Conservation (phyloP, 2,797 vertebrate species). For the Rhincodon typus region DNA sequence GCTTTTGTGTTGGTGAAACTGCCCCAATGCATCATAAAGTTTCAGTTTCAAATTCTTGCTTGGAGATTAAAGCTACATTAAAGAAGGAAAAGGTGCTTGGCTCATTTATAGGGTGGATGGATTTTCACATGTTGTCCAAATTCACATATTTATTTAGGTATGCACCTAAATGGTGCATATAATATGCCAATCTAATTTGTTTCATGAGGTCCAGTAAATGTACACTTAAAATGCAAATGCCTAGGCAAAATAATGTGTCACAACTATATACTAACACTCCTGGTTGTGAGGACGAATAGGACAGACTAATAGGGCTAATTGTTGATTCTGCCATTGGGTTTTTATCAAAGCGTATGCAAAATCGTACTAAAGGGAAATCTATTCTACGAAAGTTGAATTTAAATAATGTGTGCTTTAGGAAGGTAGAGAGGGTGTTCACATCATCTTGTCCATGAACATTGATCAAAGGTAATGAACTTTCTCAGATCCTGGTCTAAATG, state of each 20-base stretch:
- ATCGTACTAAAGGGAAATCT: not conserved
- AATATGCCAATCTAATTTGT: not conserved
- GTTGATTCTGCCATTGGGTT: not conserved
- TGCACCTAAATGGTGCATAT: not conserved
- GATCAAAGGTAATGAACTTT: not conserved
- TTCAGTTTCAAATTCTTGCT: not conserved
- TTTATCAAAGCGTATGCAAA: not conserved
- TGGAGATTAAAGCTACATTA: not conserved
- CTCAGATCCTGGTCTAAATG: not conserved
- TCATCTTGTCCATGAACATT: not conserved
- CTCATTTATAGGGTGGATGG: not conserved
- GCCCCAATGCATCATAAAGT: not conserved
- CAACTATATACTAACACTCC: not conserved
- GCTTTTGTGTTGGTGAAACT: not conserved
- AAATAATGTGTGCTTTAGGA: not conserved
- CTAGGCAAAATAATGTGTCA: not conserved
- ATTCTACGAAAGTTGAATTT: not conserved
- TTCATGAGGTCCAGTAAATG: not conserved
- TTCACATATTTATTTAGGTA: not conserved
- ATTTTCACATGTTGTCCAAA: not conserved
- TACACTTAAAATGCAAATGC: not conserved
- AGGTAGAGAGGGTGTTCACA: not conserved
- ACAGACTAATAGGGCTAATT: not conserved
- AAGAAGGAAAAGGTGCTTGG: not conserved
- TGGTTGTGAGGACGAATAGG: not conserved